Conservation (phyloP, 1,140 invertebrate species). For the Trichoplusia ni region DNA sequence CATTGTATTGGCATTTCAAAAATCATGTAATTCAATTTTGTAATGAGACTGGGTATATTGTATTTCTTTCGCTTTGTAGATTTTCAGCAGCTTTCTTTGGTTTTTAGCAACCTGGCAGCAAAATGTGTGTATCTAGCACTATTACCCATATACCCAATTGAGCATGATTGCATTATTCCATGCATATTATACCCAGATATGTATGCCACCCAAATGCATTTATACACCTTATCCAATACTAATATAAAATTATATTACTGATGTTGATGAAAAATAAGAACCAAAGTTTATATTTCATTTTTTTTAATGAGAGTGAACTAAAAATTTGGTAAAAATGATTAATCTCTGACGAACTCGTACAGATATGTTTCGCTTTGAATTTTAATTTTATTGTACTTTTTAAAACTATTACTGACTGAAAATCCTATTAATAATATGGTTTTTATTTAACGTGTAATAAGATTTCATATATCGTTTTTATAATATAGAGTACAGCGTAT, state of each 20-base stretch:
- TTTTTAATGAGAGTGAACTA: no score
- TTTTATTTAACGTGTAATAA: no score
- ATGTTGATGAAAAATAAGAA: no score
- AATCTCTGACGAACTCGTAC: no score
- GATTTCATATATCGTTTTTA: no score
- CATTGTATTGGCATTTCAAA: neutral
- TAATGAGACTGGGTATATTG: neutral
- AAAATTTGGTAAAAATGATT: no score
- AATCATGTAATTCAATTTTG: neutral
- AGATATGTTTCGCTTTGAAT: no score
- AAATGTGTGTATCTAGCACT: constrained; percentile 5
- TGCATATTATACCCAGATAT: neutral
- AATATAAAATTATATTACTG: neutral
- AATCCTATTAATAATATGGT: no score
- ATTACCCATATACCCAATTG: neutral
- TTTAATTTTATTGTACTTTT: no score
- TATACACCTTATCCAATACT: neutral
- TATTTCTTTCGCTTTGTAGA: constrained; percentile 3
- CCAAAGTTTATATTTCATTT: no score
- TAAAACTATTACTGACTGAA: no score
- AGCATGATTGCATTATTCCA: constrained; percentile 12
- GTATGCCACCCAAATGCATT: neutral
- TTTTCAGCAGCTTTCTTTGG: constrained; percentile 1
- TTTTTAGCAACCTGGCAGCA: neutral
- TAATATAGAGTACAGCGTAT: no score